These are phyloP conservation scores for Dipodomys spectabilis DNA, from an alignment of 2,113 vertebrate species.

Conservation along the genomic window DNA sequence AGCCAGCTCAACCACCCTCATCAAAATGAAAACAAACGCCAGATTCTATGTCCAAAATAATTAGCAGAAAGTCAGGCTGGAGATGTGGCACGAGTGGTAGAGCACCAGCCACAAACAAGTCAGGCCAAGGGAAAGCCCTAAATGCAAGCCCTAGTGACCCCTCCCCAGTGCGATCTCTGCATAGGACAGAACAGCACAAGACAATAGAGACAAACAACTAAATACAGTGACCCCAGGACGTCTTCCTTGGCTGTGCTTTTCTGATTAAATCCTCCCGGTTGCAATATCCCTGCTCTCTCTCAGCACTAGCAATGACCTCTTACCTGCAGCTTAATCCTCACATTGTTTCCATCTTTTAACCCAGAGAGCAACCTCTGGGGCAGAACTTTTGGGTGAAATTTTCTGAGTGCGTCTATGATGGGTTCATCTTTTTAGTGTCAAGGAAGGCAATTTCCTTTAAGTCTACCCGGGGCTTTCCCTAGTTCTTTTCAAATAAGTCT, in stretches of 20 bases:
- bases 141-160: no score
- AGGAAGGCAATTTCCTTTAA: constrained; percentile 70
- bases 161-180: no score
- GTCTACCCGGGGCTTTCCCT: constrained; percentile 68
- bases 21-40: no score
- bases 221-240: neutral
- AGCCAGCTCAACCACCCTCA: no score
- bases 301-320: constrained; percentile 59
- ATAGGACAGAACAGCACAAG: neutral
- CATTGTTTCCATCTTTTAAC: constrained; percentile 72
- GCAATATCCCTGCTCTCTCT: constrained; percentile 3
- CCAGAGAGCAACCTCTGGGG: constrained; percentile 36
- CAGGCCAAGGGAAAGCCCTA: no score
- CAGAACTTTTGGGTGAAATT: constrained; percentile 66
- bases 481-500: constrained; percentile 74
- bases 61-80: no score
- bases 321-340: constrained; percentile 42
- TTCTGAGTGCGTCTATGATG: constrained; percentile 23
- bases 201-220: neutral
- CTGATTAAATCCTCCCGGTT: constrained; percentile 47
- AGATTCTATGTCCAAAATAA: no score
- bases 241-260: neutral
- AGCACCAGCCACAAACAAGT: no score
- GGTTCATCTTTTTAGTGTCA: constrained; percentile 69
- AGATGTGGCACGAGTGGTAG: no score